Conservation (phyloP, 2,888 invertebrate genomes). For the Muscina levida region DNA sequence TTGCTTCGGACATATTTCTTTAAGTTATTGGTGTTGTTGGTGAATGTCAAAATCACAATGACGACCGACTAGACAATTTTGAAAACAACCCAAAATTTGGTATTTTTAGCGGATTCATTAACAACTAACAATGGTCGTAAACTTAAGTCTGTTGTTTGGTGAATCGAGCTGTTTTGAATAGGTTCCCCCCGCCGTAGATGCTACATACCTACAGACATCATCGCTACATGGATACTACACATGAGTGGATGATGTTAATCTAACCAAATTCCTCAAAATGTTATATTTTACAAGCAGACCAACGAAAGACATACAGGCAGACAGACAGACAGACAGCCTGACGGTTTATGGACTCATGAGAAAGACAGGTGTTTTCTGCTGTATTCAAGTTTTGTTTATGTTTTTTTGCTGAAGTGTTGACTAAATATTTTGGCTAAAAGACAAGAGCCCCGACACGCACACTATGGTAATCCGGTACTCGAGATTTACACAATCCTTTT, state of each 20-base stretch:
- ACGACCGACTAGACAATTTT: slow-evolving; percentile 11
- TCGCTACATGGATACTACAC: too few species aligned
- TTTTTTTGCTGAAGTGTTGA: slow-evolving; percentile 15
- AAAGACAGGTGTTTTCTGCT: slow-evolving; percentile 28
- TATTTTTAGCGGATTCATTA: slow-evolving; percentile 28
- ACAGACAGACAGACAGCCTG: slow-evolving; percentile 6
- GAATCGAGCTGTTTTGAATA: too few species aligned
- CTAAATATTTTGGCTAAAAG: slow-evolving; percentile 33
- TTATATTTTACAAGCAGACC: slow-evolving; percentile 2
- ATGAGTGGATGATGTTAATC: too few species aligned
- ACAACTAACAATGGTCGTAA: slow-evolving; percentile 14
- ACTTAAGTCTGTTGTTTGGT: neutral
- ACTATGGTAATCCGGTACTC: slow-evolving; percentile 53
- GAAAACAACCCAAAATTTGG: slow-evolving; percentile 26
- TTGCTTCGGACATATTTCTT: slow-evolving; percentile 20
- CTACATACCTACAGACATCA: too few species aligned
- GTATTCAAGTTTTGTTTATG: neutral
- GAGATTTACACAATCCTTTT: slow-evolving; percentile 55
- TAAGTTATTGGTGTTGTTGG: neutral
- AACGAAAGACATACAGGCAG: neutral
- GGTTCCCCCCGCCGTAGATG: too few species aligned
- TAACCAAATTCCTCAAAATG: too few species aligned
- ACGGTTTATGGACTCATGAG: neutral
- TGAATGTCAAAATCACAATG: slow-evolving; percentile 23
- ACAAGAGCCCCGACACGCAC: slow-evolving; percentile 11